phyloP scores from a whole-genome alignment of 2,888 invertebrate species.

The Hyalella azteca region DNA sequence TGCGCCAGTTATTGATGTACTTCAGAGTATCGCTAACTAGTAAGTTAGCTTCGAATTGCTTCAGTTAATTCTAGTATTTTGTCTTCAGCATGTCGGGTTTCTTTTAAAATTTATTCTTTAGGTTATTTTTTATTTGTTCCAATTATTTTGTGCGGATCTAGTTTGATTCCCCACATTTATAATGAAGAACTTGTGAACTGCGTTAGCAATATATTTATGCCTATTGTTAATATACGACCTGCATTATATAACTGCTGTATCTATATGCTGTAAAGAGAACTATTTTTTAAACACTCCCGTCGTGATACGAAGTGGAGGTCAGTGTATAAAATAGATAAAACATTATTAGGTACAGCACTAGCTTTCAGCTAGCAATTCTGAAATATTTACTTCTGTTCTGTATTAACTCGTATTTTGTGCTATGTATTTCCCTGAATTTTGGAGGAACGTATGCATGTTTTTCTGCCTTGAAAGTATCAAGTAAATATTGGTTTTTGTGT shows the following conservation, averaged over 20 bases:
- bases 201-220: neutral
- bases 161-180: too few species aligned
- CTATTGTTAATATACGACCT: neutral
- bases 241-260: conserved; percentile 15
- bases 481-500: neutral
- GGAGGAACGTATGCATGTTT: too few species aligned
- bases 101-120: too few species aligned
- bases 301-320: neutral
- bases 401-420: neutral
- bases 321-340: conserved; percentile 16
- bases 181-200: too few species aligned
- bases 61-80: too few species aligned
- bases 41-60: too few species aligned
- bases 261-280: conserved; percentile 25
- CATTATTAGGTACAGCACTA: neutral
- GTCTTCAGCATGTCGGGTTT: too few species aligned
- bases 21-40: too few species aligned
- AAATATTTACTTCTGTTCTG: neutral
- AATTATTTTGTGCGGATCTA: too few species aligned
- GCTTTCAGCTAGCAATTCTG: neutral
- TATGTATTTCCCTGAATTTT: neutral
- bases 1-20: too few species aligned
- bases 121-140: too few species aligned
- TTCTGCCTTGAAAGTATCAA: too few species aligned
- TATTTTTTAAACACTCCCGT: conserved; percentile 19